These are phyloP conservation scores for Corticium candelabrum DNA, from an alignment of 37 sponge, comb jelly and placozoan species.

Conservation along the genomic window DNA sequence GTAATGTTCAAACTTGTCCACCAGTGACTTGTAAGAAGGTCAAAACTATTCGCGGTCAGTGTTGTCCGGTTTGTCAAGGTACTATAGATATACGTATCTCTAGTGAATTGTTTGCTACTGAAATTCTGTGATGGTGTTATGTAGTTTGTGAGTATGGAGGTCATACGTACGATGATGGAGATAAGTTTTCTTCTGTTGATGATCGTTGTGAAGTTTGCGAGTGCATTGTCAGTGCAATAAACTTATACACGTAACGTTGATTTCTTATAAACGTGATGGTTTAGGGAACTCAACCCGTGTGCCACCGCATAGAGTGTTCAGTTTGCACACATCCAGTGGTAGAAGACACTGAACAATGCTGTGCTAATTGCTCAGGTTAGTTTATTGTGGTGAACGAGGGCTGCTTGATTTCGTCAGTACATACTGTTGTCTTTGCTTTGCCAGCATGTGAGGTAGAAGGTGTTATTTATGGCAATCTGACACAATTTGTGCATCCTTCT, in stretches of 20 bases:
- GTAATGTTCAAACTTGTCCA: neutral
- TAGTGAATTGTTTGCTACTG: neutral
- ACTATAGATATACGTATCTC: neutral
- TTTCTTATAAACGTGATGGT: too few relatives aligned
- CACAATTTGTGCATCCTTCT: neutral
- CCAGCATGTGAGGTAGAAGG: neutral
- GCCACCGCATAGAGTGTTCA: too few relatives aligned
- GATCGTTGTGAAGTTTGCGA: neutral
- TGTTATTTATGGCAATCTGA: neutral
- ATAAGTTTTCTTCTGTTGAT: neutral
- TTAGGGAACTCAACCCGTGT: too few relatives aligned
- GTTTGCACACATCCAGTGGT: too few relatives aligned
- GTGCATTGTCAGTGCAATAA: neutral
- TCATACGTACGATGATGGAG: neutral
- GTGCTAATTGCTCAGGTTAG: neutral
- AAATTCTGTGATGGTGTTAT: neutral
- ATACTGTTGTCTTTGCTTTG: too few relatives aligned
- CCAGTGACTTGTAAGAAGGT: neutral
- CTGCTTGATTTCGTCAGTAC: neutral
- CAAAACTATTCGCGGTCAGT: neutral
- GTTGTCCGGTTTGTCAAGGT: neutral
- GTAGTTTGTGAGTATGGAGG: neutral
- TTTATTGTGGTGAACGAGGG: neutral
- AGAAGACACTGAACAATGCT: neutral
- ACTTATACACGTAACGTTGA: too few relatives aligned